Percentiles rank a stretch among this genome's conserved stretches.
These are phyloP conservation scores for Ligdia adustata DNA, from an alignment of 2,888 invertebrate genomes.

Conservation along the genomic window DNA sequence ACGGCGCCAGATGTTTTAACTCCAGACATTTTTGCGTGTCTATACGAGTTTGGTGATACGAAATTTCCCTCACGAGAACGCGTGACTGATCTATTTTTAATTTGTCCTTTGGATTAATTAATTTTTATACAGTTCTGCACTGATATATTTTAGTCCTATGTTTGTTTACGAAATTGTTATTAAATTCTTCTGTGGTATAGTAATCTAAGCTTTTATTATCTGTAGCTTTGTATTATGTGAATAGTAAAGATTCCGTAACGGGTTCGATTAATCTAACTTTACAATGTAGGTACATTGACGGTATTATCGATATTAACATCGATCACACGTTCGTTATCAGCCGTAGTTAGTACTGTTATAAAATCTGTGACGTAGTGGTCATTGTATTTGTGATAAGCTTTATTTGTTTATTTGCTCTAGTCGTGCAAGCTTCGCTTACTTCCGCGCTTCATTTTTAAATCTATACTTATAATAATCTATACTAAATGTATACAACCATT, in stretches of 20 bases:
- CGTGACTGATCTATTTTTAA: neutral
- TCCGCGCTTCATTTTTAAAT: no score
- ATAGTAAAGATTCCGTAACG: constrained; percentile 19
- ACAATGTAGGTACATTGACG: constrained; percentile 28
- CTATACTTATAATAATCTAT: no score
- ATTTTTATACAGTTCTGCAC: neutral
- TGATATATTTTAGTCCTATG: neutral
- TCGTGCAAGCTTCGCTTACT: constrained; percentile 14
- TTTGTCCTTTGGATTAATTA: neutral
- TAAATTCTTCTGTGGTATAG: constrained; percentile 2
- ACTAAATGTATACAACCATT: no score
- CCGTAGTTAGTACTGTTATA: no score
- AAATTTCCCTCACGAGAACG: no score
- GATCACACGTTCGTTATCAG: constrained; percentile 37
- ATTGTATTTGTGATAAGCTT: constrained; percentile 31
- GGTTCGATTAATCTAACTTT: no score
- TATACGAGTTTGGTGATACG: neutral
- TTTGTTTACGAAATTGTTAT: constrained; percentile 2
- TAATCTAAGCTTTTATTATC: neutral
- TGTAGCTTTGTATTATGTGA: constrained; percentile 11
- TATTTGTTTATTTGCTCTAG: constrained; percentile 10
- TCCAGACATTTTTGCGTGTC: no score
- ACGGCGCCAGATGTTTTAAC: constrained; percentile 3
- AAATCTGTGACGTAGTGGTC: no score
- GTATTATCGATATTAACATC: constrained; percentile 51